phyloP scores from a whole-genome alignment of 1,140 invertebrate species.

The Eriosoma lanigerum region DNA sequence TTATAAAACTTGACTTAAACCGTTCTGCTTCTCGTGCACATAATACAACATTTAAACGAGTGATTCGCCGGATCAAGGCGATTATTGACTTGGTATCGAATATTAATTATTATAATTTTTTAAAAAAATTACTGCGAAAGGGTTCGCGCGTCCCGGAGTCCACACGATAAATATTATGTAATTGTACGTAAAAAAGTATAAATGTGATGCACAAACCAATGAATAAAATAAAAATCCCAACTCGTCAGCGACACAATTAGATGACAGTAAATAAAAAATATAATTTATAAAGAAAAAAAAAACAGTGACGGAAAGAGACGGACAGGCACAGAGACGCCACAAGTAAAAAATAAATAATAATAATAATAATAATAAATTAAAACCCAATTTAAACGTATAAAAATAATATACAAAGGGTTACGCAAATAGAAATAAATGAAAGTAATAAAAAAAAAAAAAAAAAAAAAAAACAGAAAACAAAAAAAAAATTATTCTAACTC shows the following conservation, averaged over 20 bases:
- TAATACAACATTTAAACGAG: no score
- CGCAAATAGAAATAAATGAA: neutral
- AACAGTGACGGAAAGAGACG: constrained; percentile 38
- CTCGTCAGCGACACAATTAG: constrained; percentile 46
- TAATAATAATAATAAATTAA: neutral
- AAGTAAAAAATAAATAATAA: constrained; percentile 21
- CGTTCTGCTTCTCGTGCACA: no score
- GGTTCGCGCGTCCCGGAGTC: neutral
- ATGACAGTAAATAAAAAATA: constrained; percentile 32
- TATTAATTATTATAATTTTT: no score
- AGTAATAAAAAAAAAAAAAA: neutral
- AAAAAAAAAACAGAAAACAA: neutral
- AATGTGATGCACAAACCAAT: constrained; percentile 50
- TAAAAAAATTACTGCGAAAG: no score
- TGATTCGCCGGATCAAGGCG: no score
- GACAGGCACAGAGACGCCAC: constrained; percentile 40
- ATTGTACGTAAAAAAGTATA: constrained; percentile 13
- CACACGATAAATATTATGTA: constrained; percentile 11
- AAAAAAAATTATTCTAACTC: constrained; percentile 27
- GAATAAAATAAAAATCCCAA: constrained; percentile 47
- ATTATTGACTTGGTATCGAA: no score
- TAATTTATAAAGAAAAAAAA: neutral
- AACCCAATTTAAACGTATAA: neutral
- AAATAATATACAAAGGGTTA: constrained; percentile 19
- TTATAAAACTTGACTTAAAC: no score